Percentiles rank a stretch among this genome's conserved stretches.
phyloP scores from a whole-genome alignment of 1,140 invertebrate genomes.

The Dolichoris vasculosae region DNA sequence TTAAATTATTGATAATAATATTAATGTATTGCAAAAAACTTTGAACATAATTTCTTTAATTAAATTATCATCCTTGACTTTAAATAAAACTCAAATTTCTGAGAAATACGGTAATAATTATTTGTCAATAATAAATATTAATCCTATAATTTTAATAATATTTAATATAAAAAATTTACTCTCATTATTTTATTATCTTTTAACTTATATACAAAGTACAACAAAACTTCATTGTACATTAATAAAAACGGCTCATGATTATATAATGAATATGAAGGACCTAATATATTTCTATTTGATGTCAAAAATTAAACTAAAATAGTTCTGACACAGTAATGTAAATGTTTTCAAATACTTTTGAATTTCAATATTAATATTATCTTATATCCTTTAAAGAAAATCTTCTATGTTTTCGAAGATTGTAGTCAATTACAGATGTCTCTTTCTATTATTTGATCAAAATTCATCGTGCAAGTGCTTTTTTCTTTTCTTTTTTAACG shows the following conservation, averaged over 20 bases:
- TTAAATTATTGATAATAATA: not conserved
- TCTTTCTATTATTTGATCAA: slow-evolving; percentile 8
- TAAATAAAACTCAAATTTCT: not conserved
- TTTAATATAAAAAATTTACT: no score
- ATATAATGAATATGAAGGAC: no score
- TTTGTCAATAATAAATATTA: not conserved
- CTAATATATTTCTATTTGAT: no score
- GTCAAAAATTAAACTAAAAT: no score
- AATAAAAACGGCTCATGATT: no score
- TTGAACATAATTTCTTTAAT: not conserved
- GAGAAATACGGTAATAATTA: not conserved
- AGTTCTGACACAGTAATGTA: no score
- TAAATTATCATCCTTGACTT: not conserved
- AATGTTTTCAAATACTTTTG: no score
- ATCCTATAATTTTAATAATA: not conserved
- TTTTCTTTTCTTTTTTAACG: not conserved
- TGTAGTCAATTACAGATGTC: not conserved
- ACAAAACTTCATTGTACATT: no score
- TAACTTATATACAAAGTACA: no score
- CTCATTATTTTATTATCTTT: no score
- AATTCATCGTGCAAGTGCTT: not conserved
- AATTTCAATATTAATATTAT: no score
- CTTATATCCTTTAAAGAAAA: not conserved
- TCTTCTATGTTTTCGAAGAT: not conserved
- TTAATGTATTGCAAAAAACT: not conserved